Evolutionary conservation across 2,113 vertebrate species (phyloP), one percentile per base, ranked within the genome.

Genomic region (Apistogramma diplotaenia): DNA sequence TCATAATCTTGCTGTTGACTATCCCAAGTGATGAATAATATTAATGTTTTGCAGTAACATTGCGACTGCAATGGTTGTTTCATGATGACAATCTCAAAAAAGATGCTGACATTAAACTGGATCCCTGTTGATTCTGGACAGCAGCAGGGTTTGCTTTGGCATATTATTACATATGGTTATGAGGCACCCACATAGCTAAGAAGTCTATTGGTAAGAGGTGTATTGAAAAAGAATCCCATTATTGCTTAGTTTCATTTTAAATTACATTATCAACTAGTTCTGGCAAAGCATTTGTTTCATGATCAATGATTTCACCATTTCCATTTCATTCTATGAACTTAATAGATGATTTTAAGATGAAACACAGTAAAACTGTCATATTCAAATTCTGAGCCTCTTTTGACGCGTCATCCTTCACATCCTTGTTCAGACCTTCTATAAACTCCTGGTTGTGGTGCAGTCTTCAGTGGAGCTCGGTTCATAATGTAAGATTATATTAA

Each of bases 401-500:
- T 0, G 0, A 29, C 25, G 3, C 49, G 40, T n/a, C 43, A 19
- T n/a, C 40, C 25, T 67, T 67, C 49, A 12, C 19, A 7, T 49
- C 18, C 9, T 0, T 10, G n/a, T 29, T 49, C 29, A 25, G 23
- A 10, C 40, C 27, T 49, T 70, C 25, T 70, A 16, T 29, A 29
- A 46, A 49, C 16, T 12, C 62, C 25, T 49, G 40, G 43, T 49
- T 25, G 29, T 70, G 49, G 43, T 29, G 62, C 0, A 46, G 27
- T 70, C 40, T 6, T 1, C 16, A 70, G 1, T 0, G 1, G 46
- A 29, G 40, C 25, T 70, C 18, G 40, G 49, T 29, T 49, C 0
- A 18, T 27, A 19, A 27, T 29, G 40, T 49, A 49, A 70, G 62
- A 70, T 29, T 1, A 67, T 19, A 67, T 46, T 49, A 46, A 49